These are phyloP conservation scores for Laupala kohalensis DNA, from an alignment of 1,140 invertebrate genomes.

Conservation along the genomic window DNA sequence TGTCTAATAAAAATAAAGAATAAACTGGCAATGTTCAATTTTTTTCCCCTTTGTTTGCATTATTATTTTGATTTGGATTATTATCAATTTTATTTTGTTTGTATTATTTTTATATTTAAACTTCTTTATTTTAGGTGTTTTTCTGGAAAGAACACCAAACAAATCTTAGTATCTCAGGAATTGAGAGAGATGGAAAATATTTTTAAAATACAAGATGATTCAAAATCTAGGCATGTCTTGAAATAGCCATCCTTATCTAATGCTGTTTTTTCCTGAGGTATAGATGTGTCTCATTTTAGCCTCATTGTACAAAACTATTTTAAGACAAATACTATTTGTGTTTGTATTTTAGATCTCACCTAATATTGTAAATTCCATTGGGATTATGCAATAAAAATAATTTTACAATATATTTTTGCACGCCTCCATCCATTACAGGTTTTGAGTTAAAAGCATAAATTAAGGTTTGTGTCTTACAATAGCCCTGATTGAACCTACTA, in stretches of 20 bases:
- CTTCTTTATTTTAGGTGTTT: background rate
- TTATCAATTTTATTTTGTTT: background rate
- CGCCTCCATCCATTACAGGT: too few relatives aligned
- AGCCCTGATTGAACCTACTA: too few relatives aligned
- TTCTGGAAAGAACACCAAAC: background rate
- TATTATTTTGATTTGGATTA: background rate
- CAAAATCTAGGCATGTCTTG: too few relatives aligned
- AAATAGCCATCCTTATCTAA: too few relatives aligned
- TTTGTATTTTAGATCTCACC: too few relatives aligned
- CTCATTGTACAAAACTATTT: background rate
- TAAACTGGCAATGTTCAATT: too few relatives aligned
- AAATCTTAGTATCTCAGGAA: background rate
- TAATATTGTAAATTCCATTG: too few relatives aligned
- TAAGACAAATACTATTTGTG: background rate
- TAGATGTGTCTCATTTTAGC: background rate
- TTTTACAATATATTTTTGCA: too few relatives aligned
- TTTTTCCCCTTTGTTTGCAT: too few relatives aligned
- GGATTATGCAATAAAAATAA: too few relatives aligned
- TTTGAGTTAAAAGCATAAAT: too few relatives aligned
- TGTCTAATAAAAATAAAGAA: background rate
- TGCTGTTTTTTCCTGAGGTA: background rate
- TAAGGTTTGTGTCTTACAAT: too few relatives aligned
- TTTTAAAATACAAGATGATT: background rate
- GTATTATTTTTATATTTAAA: background rate
- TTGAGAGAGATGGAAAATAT: background rate